Conservation (phyloP, 2,113 vertebrate genomes). For the Puntigrus tetrazona region DNA sequence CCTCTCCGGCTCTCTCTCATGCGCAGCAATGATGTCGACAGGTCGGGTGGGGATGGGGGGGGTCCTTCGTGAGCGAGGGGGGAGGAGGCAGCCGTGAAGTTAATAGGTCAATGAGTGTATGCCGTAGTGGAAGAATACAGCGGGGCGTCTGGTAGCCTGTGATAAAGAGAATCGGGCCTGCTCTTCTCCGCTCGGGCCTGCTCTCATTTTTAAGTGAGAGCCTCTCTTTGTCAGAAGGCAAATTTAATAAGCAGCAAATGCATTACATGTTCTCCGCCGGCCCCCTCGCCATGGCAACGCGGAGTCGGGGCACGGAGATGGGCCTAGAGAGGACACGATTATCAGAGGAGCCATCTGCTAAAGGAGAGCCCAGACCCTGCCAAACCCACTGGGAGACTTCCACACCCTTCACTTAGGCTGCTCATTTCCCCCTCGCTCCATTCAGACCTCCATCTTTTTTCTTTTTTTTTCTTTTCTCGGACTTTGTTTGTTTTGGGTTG, state of each 20-base stretch:
- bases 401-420: slow-evolving; percentile 43
- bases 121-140: slow-evolving; percentile 62
- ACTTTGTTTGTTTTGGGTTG: slow-evolving; percentile 44
- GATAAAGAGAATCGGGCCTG: slow-evolving; percentile 72
- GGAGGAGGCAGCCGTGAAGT: slow-evolving; percentile 60
- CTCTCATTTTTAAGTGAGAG: slow-evolving; percentile 71
- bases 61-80: slow-evolving; percentile 53
- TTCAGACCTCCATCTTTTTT: not conserved
- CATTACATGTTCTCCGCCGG: slow-evolving; percentile 72
- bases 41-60: slow-evolving; percentile 27
- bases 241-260: slow-evolving; percentile 82
- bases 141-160: slow-evolving; percentile 75
- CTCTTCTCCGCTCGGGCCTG: slow-evolving; percentile 67
- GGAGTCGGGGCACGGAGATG: slow-evolving; percentile 76
- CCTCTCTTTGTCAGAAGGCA: slow-evolving; percentile 79
- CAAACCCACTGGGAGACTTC: slow-evolving; percentile 72
- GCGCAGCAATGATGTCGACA: slow-evolving; percentile 42
- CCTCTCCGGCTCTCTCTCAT: slow-evolving; percentile 59
- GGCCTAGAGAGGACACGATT: slow-evolving; percentile 84
- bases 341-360: slow-evolving; percentile 95
- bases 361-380: slow-evolving; percentile 82
- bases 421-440: slow-evolving; percentile 17
- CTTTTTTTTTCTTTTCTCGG: too few species aligned
- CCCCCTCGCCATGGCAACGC: slow-evolving; percentile 80
- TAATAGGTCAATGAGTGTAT: slow-evolving; percentile 75